These are phyloP conservation scores for Netelia fuscicornis DNA, from an alignment of 2,888 invertebrate species.

Conservation along the genomic window DNA sequence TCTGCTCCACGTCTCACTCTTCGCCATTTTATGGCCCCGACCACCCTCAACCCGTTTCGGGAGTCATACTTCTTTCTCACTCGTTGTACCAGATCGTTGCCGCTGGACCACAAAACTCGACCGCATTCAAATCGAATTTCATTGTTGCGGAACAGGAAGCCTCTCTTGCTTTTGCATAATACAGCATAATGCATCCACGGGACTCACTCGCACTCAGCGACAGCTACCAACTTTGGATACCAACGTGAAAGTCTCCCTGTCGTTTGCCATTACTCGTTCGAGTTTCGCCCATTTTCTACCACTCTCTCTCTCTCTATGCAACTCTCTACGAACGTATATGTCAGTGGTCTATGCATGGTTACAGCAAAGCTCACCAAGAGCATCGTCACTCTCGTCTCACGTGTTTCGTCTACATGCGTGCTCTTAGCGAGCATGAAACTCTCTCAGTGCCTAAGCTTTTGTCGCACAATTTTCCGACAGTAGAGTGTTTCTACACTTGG, in stretches of 20 bases:
- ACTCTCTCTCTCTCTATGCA: no score
- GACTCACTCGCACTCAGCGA: slow-evolving; percentile 24
- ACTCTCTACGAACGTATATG: no score
- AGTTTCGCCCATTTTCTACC: no score
- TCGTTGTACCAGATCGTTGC: slow-evolving; percentile 16
- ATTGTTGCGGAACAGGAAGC: slow-evolving; percentile 61
- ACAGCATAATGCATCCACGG: slow-evolving; percentile 54
- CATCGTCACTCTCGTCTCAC: no score
- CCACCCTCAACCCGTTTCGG: slow-evolving; percentile 6
- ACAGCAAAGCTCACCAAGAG: no score
- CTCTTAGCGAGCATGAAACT: not conserved
- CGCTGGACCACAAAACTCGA: slow-evolving; percentile 61
- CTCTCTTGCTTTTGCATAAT: slow-evolving; percentile 61
- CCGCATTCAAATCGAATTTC: slow-evolving; percentile 70
- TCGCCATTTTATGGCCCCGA: slow-evolving; percentile 48
- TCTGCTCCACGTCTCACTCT: slow-evolving; percentile 3
- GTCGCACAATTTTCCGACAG: not conserved
- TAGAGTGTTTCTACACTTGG: not conserved
- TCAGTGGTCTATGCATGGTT: no score
- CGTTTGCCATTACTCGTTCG: no score
- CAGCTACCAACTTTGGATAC: slow-evolving; percentile 27
- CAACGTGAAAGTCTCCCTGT: not conserved
- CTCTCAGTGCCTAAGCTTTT: not conserved
- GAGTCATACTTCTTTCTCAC: slow-evolving; percentile 41
- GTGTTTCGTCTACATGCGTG: no score